A percentile compares a stretch with the other conserved stretches of the same genome.
These are phyloP conservation scores for Xestia ashworthii DNA, from an alignment of 2,888 invertebrate species.

Conservation along the genomic window DNA sequence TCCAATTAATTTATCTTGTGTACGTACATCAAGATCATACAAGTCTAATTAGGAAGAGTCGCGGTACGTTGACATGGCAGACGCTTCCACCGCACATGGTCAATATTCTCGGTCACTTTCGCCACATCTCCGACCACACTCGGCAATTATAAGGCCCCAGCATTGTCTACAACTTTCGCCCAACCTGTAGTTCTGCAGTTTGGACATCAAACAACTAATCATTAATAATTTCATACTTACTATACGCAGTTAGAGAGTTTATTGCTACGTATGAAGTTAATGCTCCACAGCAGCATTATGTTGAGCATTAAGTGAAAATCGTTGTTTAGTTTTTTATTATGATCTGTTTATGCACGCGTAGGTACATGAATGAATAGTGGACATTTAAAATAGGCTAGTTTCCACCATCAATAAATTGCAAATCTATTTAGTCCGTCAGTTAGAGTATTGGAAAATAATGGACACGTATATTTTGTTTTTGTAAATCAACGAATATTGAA, in stretches of 20 bases:
- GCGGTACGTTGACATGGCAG: constrained; percentile 7
- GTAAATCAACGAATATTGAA: no score
- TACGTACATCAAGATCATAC: background rate
- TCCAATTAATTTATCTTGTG: background rate
- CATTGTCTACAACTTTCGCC: constrained; percentile 85
- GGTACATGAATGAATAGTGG: constrained; percentile 2
- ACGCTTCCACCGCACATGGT: constrained; percentile 35
- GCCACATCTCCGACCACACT: constrained; percentile 71
- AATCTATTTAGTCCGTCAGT: no score
- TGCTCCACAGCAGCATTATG: constrained; percentile 50
- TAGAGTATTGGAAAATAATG: no score
- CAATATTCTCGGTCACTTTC: constrained; percentile 77
- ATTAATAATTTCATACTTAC: constrained; percentile 60
- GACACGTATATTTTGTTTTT: no score
- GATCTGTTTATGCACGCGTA: constrained; percentile 36
- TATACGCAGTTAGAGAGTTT: constrained; percentile 64
- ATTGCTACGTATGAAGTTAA: constrained; percentile 55
- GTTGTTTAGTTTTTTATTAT: constrained; percentile 39
- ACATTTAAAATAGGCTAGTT: constrained; percentile 19
- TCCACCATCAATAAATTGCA: no score
- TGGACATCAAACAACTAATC: constrained; percentile 54
- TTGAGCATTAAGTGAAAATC: constrained; percentile 49
- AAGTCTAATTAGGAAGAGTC: constrained; percentile 18
- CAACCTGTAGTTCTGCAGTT: constrained; percentile 69
- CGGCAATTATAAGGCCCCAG: constrained; percentile 76